phyloP scores from a whole-genome alignment of 2,888 invertebrate genomes.

The Ochlodes sylvanus region DNA sequence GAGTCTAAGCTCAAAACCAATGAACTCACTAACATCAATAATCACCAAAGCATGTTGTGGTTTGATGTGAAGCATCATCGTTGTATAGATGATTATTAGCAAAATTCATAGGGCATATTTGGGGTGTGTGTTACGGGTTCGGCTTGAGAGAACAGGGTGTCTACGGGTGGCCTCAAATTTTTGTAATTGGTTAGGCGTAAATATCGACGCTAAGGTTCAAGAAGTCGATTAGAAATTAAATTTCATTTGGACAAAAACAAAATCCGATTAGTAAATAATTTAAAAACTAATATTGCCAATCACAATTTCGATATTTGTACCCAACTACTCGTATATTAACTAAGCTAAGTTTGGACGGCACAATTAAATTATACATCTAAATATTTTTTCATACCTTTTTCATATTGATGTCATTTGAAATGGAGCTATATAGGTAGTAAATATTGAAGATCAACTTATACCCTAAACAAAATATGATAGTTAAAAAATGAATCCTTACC shows the following conservation, averaged over 20 bases:
- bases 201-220: slow-evolving; percentile 25
- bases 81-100: slow-evolving; percentile 66
- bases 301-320: slow-evolving; percentile 39
- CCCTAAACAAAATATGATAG: slow-evolving; percentile 35
- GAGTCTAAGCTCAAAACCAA: slow-evolving; percentile 66
- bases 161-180: slow-evolving; percentile 60
- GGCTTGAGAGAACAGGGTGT: slow-evolving; percentile 81
- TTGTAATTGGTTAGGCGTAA: slow-evolving; percentile 39
- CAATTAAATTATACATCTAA: slow-evolving; percentile 56
- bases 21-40: slow-evolving; percentile 55
- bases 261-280: slow-evolving; percentile 22
- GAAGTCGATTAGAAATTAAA: slow-evolving; percentile 24
- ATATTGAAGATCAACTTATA: slow-evolving; percentile 38
- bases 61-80: slow-evolving; percentile 67
- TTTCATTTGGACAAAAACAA: slow-evolving; percentile 10
- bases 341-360: slow-evolving; percentile 60
- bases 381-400: slow-evolving; percentile 67
- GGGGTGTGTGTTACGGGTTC: slow-evolving; percentile 79
- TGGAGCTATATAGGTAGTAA: slow-evolving; percentile 39
- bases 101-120: slow-evolving; percentile 60
- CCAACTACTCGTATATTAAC: slow-evolving; percentile 44
- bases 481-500: slow-evolving; percentile 86
- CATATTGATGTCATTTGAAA: slow-evolving; percentile 57
- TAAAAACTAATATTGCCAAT: slow-evolving; percentile 23
- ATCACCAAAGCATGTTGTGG: slow-evolving; percentile 68